A percentile compares a stretch with the other conserved stretches of the same genome.
phyloP scores from a whole-genome alignment of 2,113 vertebrate species.

The Ancistrus triradiatus region DNA sequence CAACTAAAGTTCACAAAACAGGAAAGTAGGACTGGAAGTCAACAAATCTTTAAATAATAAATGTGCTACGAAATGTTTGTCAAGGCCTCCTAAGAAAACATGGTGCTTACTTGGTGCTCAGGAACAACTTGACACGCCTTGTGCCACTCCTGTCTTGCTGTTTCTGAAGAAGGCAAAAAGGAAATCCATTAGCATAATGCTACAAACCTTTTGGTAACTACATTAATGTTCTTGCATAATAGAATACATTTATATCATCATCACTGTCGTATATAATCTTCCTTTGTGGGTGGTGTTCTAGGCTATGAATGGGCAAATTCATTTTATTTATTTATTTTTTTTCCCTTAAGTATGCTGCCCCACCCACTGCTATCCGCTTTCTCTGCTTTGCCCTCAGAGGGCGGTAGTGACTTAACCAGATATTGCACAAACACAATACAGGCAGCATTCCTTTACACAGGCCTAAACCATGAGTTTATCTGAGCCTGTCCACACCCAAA shows the following conservation, averaged over 20 bases:
- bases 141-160: constrained; percentile 49
- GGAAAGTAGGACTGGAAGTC: too few relatives aligned
- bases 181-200: background rate
- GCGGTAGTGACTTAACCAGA: constrained; percentile 29
- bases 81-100: too few relatives aligned
- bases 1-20: too few relatives aligned
- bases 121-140: constrained; percentile 56
- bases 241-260: too few relatives aligned
- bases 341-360: constrained; percentile 27
- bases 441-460: constrained; percentile 14
- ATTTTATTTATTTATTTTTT: constrained; percentile 7
- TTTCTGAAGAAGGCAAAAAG: constrained; percentile 51
- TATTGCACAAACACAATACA: constrained; percentile 14
- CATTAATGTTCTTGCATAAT: too few relatives aligned
- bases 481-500: constrained; percentile 10
- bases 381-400: constrained; percentile 38
- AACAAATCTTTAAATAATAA: background rate
- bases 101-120: constrained; percentile 63
- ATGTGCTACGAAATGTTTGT: too few relatives aligned
- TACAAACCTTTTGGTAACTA: too few relatives aligned
- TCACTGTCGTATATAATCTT: too few relatives aligned
- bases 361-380: constrained; percentile 30
- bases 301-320: background rate
- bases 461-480: constrained; percentile 1
- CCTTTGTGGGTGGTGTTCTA: background rate